These are phyloP conservation scores for Perognathus longimembris DNA, from an alignment of 2,113 vertebrate species.

Conservation along the genomic window DNA sequence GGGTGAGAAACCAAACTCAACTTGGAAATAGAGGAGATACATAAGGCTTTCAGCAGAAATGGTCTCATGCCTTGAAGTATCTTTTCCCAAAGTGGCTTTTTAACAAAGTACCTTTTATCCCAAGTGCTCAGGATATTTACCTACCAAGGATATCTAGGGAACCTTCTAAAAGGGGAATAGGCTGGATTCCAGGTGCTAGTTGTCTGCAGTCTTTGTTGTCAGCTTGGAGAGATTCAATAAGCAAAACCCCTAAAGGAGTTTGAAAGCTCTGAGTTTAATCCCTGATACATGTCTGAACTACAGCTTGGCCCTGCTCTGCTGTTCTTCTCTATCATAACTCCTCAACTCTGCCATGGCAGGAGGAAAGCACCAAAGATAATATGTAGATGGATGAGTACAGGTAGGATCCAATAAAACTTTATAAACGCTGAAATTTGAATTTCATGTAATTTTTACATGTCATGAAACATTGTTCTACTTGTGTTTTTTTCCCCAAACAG, in stretches of 20 bases:
- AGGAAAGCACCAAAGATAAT: neutral
- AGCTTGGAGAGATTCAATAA: constrained; percentile 58
- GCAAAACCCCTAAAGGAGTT: constrained; percentile 49
- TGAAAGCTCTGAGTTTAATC: constrained; percentile 64
- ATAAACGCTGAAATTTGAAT: constrained; percentile 32
- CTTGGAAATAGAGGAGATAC: constrained; percentile 29
- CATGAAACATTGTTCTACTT: constrained; percentile 12
- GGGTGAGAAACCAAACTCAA: constrained; percentile 39
- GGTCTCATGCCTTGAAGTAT: constrained; percentile 61
- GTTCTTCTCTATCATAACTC: neutral
- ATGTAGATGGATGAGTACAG: neutral
- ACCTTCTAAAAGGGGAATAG: neutral
- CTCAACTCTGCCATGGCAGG: neutral
- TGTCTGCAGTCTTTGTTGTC: constrained; percentile 35
- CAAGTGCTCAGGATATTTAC: constrained; percentile 50
- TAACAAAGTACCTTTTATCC: constrained; percentile 70
- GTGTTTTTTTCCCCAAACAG: neutral
- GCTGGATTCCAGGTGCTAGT: neutral
- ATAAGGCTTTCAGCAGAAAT: neutral
- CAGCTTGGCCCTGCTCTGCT: constrained; percentile 5
- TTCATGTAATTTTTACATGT: neutral
- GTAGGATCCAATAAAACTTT: constrained; percentile 39
- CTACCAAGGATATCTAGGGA: constrained; percentile 32
- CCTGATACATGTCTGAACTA: constrained; percentile 27
- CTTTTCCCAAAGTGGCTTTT: constrained; percentile 64